Evolutionary conservation across 2,888 invertebrate species (phyloP).

Genomic region (Erebia ligea): DNA sequence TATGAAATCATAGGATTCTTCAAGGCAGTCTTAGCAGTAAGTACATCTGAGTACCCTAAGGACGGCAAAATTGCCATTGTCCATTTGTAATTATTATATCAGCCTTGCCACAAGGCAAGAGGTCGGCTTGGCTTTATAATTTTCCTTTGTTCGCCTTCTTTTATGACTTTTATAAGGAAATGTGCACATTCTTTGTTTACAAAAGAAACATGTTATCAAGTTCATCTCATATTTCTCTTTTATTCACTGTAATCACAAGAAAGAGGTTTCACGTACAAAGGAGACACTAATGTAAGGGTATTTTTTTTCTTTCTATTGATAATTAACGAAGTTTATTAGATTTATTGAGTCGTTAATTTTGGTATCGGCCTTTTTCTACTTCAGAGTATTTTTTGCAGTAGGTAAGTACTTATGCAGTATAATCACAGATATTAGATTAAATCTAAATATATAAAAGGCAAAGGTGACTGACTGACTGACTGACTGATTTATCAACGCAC

Average conservation of each 20-base stretch:
- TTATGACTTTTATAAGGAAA: conserved; percentile 28
- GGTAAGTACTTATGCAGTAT: no score
- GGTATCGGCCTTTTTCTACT: no score
- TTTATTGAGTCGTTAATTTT: no score
- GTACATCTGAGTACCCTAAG: not conserved
- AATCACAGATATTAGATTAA: no score
- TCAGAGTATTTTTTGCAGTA: no score
- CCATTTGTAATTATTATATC: conserved; percentile 25
- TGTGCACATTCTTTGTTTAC: conserved; percentile 20
- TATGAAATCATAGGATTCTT: not conserved
- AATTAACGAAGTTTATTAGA: no score
- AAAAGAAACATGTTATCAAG: conserved; percentile 20
- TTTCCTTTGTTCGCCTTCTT: conserved; percentile 29
- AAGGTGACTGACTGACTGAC: no score
- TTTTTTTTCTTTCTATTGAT: no score
- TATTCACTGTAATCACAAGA: conserved; percentile 10
- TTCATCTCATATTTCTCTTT: conserved; percentile 11
- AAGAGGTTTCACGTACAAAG: conserved; percentile 13
- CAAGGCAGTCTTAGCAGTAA: no score
- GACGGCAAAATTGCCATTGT: conserved; percentile 21
- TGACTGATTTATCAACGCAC: no score
- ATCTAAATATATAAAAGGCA: no score
- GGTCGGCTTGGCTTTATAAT: conserved; percentile 25
- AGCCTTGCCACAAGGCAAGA: not conserved
- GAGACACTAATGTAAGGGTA: not conserved